A percentile compares a stretch with the other conserved stretches of the same genome.
Evolutionary conservation across 2,113 vertebrate genomes (phyloP).

Genomic region (Pachycephala philippinensis): DNA sequence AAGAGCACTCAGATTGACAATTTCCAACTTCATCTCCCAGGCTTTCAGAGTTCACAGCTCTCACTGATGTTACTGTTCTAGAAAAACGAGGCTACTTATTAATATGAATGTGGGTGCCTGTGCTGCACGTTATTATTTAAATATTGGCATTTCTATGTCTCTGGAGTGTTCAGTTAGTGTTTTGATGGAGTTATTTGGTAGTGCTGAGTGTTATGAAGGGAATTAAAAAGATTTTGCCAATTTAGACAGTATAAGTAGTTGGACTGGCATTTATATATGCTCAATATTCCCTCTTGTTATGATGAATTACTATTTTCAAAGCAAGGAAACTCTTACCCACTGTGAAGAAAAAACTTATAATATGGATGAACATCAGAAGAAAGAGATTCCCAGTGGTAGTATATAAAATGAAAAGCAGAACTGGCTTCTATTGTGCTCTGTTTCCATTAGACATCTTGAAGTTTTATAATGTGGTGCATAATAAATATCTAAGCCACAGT

Average conservation of each 20-base stretch:
- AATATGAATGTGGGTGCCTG: neutral
- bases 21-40: neutral
- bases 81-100: neutral
- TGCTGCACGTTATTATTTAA: neutral
- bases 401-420: constrained; percentile 63
- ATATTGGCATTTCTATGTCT: neutral
- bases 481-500: constrained; percentile 46
- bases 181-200: constrained; percentile 3
- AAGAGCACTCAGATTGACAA: neutral
- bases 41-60: neutral
- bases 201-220: neutral
- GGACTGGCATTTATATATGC: neutral
- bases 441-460: constrained; percentile 56
- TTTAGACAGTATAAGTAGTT: neutral
- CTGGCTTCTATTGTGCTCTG: constrained; percentile 42
- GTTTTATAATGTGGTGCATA: constrained; percentile 25
- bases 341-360: constrained; percentile 44
- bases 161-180: neutral
- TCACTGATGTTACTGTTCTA: neutral
- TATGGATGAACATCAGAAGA: constrained; percentile 58
- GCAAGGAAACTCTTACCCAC: constrained; percentile 49
- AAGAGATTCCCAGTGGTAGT: constrained; percentile 50
- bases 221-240: neutral
- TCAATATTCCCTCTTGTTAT: neutral
- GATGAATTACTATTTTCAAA: constrained; percentile 32